Conservation (phyloP, 2,113 vertebrate species). For the Dicentrarchus labrax region DNA sequence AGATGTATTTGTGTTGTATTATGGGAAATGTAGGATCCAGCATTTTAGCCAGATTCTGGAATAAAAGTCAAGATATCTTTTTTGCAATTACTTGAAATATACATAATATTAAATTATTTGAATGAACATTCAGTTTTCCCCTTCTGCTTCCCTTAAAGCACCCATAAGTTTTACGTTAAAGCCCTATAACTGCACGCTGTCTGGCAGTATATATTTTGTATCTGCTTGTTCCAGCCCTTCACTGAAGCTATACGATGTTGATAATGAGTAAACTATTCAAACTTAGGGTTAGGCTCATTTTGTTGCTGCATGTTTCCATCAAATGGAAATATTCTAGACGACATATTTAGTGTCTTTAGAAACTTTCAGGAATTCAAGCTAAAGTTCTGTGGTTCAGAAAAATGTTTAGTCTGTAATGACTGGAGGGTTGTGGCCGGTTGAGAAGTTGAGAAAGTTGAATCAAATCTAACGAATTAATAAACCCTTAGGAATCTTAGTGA, state of each 20-base stretch:
- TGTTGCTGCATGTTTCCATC: neutral
- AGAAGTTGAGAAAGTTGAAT: neutral
- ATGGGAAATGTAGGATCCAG: neutral
- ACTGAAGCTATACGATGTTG: neutral
- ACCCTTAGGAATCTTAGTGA: too few species aligned
- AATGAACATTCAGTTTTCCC: neutral
- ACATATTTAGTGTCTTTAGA: neutral
- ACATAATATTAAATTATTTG: neutral
- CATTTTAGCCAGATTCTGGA: neutral
- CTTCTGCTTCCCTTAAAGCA: too few species aligned
- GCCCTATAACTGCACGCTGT: neutral
- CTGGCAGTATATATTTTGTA: neutral
- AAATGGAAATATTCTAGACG: neutral
- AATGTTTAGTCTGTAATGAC: neutral
- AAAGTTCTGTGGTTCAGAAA: neutral
- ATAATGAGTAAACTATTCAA: neutral
- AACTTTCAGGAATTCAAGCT: neutral
- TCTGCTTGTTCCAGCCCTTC: too few species aligned
- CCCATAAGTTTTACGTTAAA: too few species aligned
- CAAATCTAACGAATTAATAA: neutral
- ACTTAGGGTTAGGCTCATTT: neutral
- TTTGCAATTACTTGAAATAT: too few species aligned
- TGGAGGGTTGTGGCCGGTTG: neutral
- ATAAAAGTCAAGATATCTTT: too few species aligned
- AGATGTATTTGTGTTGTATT: neutral